These are phyloP conservation scores for Microctenopoma steveboyesi DNA, from an alignment of 2,797 vertebrate species.

Conservation along the genomic window DNA sequence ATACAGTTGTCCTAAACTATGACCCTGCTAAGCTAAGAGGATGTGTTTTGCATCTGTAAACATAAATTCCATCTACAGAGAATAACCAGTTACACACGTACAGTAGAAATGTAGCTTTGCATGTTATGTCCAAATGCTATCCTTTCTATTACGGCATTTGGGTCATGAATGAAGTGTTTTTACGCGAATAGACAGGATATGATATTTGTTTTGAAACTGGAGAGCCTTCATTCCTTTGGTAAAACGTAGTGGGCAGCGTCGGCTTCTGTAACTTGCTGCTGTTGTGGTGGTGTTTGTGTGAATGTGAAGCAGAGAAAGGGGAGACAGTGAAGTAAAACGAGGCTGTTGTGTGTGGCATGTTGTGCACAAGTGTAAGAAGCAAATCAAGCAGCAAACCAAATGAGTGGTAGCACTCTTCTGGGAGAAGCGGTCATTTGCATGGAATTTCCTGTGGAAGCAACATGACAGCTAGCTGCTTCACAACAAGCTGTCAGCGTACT, in stretches of 20 bases:
- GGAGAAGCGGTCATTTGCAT: constrained; percentile 60
- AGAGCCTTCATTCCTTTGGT: constrained; percentile 10
- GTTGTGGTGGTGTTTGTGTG: constrained; percentile 12
- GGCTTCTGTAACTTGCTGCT: constrained; percentile 9
- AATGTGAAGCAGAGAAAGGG: not conserved
- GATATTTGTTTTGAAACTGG: constrained; percentile 48
- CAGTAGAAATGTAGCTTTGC: constrained; percentile 44
- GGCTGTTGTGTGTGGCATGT: constrained; percentile 10
- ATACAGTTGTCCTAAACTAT: constrained; percentile 65
- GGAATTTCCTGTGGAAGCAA: constrained; percentile 52
- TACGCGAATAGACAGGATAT: constrained; percentile 45
- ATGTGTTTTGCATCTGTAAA: constrained; percentile 72
- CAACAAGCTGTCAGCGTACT: constrained; percentile 47
- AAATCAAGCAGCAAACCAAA: constrained; percentile 58
- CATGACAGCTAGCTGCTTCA: constrained; percentile 52
- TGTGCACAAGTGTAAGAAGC: constrained; percentile 37
- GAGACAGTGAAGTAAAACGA: constrained; percentile 1
- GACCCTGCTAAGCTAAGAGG: constrained; percentile 63
- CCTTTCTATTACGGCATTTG: constrained; percentile 43
- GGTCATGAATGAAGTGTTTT: constrained; percentile 31
- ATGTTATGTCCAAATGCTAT: constrained; percentile 39
- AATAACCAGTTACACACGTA: constrained; percentile 56
- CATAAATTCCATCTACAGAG: constrained; percentile 58
- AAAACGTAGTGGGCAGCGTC: constrained; percentile 18
- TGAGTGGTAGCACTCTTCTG: constrained; percentile 48